Percentiles rank a stretch among this genome's conserved stretches.
These are phyloP conservation scores for Hippotragus niger DNA, from an alignment of 2,113 vertebrate species.

Conservation along the genomic window DNA sequence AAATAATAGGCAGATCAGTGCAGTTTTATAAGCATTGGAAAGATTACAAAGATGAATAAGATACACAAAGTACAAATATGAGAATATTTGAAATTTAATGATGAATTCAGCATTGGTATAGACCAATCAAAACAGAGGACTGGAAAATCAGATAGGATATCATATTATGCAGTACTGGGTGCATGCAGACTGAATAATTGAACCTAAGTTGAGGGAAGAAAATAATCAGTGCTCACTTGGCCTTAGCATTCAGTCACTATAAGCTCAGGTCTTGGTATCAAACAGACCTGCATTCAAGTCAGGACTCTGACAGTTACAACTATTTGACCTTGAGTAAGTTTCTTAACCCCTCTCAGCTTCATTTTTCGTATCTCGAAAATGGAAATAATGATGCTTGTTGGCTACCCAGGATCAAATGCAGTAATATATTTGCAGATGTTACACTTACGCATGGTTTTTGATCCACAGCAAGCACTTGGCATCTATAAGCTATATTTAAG, in stretches of 20 bases:
- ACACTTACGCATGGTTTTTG: neutral
- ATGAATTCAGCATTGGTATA: neutral
- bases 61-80: neutral
- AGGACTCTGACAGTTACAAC: neutral
- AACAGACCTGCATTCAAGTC: neutral
- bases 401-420: neutral
- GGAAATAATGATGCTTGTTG: neutral
- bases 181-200: neutral
- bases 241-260: neutral
- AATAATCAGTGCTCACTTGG: neutral
- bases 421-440: neutral
- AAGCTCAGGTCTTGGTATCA: neutral
- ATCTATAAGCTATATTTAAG: neutral
- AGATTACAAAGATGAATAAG: neutral
- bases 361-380: neutral
- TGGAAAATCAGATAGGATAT: neutral
- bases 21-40: neutral
- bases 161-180: neutral
- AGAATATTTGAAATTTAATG: neutral
- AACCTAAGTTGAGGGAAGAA: neutral
- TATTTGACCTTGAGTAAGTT: neutral
- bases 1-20: neutral
- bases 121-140: neutral
- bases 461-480: neutral
- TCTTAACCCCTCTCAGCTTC: neutral